phyloP scores from a whole-genome alignment of 2,797 vertebrate genomes.

The Rhinatrema bivittatum region DNA sequence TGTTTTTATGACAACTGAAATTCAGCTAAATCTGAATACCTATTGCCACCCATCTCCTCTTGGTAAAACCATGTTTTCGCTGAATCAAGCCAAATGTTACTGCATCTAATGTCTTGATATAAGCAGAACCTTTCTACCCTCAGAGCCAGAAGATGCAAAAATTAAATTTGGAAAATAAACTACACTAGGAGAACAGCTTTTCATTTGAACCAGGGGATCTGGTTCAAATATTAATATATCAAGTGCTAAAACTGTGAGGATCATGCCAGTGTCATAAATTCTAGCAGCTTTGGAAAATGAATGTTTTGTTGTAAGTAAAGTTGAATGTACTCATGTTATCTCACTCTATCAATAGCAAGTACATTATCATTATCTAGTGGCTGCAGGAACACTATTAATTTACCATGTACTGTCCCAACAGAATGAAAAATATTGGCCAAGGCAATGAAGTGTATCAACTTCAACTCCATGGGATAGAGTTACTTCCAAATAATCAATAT shows the following conservation, averaged over 20 bases:
- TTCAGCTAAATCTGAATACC: too few species aligned
- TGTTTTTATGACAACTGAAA: too few species aligned
- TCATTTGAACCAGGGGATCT: too few species aligned
- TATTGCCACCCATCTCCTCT: too few species aligned
- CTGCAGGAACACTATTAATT: constrained; percentile 81
- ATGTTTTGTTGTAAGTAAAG: constrained; percentile 83
- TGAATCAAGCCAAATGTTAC: too few species aligned
- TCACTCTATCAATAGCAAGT: constrained; percentile 74
- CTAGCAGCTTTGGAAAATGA: constrained; percentile 61
- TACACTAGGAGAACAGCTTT: too few species aligned
- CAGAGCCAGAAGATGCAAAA: too few species aligned
- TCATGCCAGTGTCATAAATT: too few species aligned
- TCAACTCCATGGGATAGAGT: constrained; percentile 66
- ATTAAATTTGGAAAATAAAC: too few species aligned
- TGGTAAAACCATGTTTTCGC: too few species aligned
- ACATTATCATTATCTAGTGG: constrained; percentile 81
- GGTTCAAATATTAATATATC: too few species aligned
- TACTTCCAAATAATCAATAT: constrained; percentile 77
- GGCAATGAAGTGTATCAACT: constrained; percentile 73
- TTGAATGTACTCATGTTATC: constrained; percentile 80
- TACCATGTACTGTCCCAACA: constrained; percentile 70
- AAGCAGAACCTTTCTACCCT: constrained; percentile 9
- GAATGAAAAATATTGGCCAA: constrained; percentile 70
- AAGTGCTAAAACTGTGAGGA: too few species aligned
- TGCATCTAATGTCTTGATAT: constrained; percentile 1